Conservation (phyloP, 1,140 invertebrate species). For the Ostrea edulis region DNA sequence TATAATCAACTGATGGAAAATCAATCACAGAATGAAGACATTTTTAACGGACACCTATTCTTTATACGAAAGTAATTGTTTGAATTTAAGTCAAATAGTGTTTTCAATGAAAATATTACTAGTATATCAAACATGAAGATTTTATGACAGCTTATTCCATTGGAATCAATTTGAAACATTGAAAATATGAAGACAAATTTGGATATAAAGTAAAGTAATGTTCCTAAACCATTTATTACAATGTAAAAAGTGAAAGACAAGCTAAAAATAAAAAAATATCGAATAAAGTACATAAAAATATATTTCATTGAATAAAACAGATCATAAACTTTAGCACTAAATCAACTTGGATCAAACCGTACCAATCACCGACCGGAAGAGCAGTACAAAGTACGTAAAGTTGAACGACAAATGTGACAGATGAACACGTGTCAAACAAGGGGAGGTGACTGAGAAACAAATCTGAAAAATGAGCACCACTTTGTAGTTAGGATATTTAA, state of each 20-base stretch:
- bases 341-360: conserved; percentile 25
- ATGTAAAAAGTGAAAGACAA: background rate
- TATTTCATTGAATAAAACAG: conserved; percentile 22
- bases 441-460: conserved; percentile 29
- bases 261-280: background rate
- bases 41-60: no score
- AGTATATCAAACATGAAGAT: no score
- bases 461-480: conserved; percentile 23
- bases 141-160: no score
- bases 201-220: no score
- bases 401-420: conserved; percentile 29
- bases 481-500: conserved; percentile 2
- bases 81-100: no score
- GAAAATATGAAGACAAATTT: no score
- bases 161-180: no score
- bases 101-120: no score
- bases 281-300: conserved; percentile 21
- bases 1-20: no score
- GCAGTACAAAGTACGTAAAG: background rate
- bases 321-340: conserved; percentile 10
- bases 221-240: background rate
- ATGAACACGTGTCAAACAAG: conserved; percentile 31
- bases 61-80: no score
- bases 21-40: no score
- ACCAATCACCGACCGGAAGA: conserved; percentile 16